phyloP scores from a whole-genome alignment of 2,888 invertebrate species.

The Synergus gifuensis region DNA sequence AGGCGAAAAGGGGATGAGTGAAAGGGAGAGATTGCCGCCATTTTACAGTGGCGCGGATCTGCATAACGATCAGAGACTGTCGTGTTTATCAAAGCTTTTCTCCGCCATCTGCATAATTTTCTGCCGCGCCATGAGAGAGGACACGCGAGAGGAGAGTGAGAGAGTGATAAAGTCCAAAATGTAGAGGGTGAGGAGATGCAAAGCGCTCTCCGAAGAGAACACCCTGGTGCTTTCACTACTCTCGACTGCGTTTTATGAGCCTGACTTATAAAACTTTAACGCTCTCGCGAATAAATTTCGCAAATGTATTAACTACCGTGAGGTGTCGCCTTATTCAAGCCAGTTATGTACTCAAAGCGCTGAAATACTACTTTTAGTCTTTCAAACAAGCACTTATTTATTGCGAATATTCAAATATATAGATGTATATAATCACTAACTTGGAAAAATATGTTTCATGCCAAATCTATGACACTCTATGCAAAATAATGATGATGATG shows the following conservation, averaged over 20 bases:
- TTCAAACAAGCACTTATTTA: background rate
- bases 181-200: constrained; percentile 34
- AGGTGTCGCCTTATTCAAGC: constrained; percentile 18
- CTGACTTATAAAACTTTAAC: constrained; percentile 72
- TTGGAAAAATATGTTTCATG: no score
- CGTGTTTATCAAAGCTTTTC: constrained; percentile 78
- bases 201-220: constrained; percentile 47
- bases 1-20: constrained; percentile 60
- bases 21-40: constrained; percentile 76
- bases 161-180: constrained; percentile 41
- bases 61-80: constrained; percentile 78
- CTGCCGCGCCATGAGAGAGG: constrained; percentile 65
- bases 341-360: background rate
- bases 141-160: constrained; percentile 41
- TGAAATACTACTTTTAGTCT: background rate
- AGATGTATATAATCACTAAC: no score
- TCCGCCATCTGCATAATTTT: constrained; percentile 78
- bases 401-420: background rate
- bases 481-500: no score
- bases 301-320: constrained; percentile 28
- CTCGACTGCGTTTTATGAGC: constrained; percentile 70
- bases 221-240: constrained; percentile 58
- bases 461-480: no score
- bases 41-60: constrained; percentile 76
- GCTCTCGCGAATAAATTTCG: constrained; percentile 32